A percentile compares a stretch with the other conserved stretches of the same genome.
These are phyloP conservation scores for Cataglyphis hispanica DNA, from an alignment of 1,140 invertebrate genomes.

Conservation along the genomic window DNA sequence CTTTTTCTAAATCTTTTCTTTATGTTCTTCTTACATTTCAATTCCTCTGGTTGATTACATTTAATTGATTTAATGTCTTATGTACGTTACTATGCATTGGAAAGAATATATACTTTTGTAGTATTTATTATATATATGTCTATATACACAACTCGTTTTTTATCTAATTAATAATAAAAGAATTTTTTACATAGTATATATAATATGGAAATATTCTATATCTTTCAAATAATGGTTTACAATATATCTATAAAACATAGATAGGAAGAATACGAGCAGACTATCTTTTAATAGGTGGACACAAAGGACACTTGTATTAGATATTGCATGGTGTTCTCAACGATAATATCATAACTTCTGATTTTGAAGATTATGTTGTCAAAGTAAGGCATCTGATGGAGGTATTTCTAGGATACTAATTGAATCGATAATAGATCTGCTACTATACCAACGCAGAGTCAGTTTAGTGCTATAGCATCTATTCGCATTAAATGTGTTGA, in stretches of 20 bases:
- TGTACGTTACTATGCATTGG: too few species aligned
- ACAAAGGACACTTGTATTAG: constrained; percentile 99
- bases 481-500: constrained; percentile 97
- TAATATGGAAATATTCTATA: background rate
- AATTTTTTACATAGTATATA: too few species aligned
- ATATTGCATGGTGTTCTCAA: constrained; percentile 99
- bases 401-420: constrained; percentile 95
- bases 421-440: constrained; percentile 97
- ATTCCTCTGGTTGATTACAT: too few species aligned
- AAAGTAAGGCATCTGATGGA: constrained; percentile 98
- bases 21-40: background rate
- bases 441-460: constrained; percentile 97
- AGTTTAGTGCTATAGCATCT: constrained; percentile 99
- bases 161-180: too few species aligned
- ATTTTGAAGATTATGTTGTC: constrained; percentile 99
- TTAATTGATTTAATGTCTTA: too few species aligned
- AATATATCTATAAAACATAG: constrained; percentile 85
- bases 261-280: constrained; percentile 97
- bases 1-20: background rate
- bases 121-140: background rate
- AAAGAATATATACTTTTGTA: too few species aligned
- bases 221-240: constrained; percentile 1
- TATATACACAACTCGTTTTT: too few species aligned
- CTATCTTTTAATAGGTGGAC: constrained; percentile 97
- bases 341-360: constrained; percentile 99